A percentile compares a stretch with the other conserved stretches of the same genome.
phyloP scores from a whole-genome alignment of 2,797 vertebrate genomes.

The Muscicapa comitata region DNA sequence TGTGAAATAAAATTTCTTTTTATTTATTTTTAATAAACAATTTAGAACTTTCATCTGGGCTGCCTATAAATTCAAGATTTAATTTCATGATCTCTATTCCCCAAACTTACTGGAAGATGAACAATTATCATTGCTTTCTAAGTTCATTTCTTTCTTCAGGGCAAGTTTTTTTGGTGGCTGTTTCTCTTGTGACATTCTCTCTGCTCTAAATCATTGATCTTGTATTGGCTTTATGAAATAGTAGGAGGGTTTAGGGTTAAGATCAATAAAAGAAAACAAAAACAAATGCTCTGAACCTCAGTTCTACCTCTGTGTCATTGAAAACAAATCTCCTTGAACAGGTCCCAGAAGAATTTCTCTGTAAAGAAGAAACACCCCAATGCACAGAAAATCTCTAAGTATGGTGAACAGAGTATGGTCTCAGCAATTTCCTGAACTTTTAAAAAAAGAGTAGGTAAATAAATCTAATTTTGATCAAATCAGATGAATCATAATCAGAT shows the following conservation, averaged over 20 bases:
- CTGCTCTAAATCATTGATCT: neutral
- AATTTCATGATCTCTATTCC: neutral
- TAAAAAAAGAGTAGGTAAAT: neutral
- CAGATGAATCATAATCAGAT: neutral
- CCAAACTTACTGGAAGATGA: neutral
- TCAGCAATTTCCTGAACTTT: neutral
- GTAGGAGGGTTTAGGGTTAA: neutral
- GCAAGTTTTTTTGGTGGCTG: neutral
- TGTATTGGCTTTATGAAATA: neutral
- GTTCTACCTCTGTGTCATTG: neutral
- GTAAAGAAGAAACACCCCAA: neutral
- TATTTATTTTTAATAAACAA: constrained; percentile 29
- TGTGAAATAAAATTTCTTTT: constrained; percentile 3
- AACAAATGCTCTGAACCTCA: neutral
- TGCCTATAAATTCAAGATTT: neutral
- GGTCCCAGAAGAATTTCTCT: neutral
- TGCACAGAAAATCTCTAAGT: neutral
- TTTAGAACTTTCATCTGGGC: neutral
- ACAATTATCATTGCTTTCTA: neutral
- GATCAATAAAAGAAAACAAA: neutral
- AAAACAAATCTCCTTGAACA: neutral
- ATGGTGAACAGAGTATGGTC: neutral
- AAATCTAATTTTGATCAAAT: neutral
- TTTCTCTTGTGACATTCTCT: neutral
- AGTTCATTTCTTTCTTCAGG: neutral